Base-by-base conservation (phyloP, 2,113 vertebrate genomes). In the Zeus faber region DNA sequence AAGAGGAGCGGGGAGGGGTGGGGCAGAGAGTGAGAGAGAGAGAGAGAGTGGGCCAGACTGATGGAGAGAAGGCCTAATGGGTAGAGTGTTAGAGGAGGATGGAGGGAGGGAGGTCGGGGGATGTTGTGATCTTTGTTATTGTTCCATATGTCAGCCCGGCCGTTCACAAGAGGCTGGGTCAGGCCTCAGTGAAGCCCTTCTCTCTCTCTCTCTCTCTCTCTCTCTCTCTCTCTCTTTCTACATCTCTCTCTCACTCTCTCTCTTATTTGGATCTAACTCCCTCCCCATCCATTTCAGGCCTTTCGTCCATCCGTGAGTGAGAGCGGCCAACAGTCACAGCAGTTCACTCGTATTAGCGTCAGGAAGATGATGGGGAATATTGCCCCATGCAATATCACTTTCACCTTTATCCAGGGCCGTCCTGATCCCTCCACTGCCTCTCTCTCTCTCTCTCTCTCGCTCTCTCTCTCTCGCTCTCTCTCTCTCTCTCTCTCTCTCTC, bases 51-150 rank as follows among this genome's bases (percentile, higher is more conserved):
- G 46, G 22, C 20, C 62, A 44, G 72, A 70, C 54, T 40, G 54
- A 74, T 26, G 51, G 63, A 65, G 27, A 53, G 65, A 57, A 57
- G 35, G 46, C 62, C 65, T 80, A 69, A 66, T 74, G 70, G 70
- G 89, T 77, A 83, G 82, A 88, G 82, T 78, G 87, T 82, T 55
- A 69, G 43, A 49, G 64, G n/a, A n/a, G n/a, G n/a, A n/a, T n/a
- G n/a, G n/a, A 54, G 50, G 25, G 5, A 43, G 31, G 21, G 51
- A 9, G 49, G 17, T 49, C 65, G 71, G 51, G 11, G 49, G 17
- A 51, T 67, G 71, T 77, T 77, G 64, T 77, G 57, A 82, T 84
- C 65, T 70, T 59, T 77, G 71, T 82, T 79, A 76, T 78, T 77
- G 67, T 83, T 75, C 72, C 69, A 76, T 64, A 79, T 70, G 74